phyloP scores from a whole-genome alignment of 2,797 vertebrate genomes.

The Dryobates pubescens region DNA sequence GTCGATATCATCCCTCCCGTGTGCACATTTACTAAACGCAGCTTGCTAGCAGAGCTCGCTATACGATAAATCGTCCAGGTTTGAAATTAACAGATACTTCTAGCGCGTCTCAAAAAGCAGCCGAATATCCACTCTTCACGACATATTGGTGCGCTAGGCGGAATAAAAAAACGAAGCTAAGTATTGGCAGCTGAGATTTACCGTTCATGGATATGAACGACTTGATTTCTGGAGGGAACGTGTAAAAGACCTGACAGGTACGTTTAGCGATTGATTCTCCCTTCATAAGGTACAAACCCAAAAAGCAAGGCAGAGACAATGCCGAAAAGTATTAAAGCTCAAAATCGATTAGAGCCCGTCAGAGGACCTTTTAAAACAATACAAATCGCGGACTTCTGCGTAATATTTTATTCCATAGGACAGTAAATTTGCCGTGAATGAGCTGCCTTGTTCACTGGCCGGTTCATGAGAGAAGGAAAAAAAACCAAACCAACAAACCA shows the following conservation, averaged over 20 bases:
- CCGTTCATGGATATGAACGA: neutral
- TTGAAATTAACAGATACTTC: neutral
- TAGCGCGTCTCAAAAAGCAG: neutral
- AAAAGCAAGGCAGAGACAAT: conserved; percentile 10
- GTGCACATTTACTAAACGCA: neutral
- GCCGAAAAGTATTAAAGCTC: conserved; percentile 10
- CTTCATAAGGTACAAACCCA: conserved; percentile 32
- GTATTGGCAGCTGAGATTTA: neutral
- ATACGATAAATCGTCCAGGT: neutral
- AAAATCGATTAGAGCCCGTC: conserved; percentile 8
- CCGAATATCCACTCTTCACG: neutral
- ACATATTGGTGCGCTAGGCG: neutral
- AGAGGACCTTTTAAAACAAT: conserved; percentile 19
- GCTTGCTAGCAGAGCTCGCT: conserved; percentile 1
- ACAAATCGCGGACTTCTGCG: neutral
- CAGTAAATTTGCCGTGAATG: conserved; percentile 17
- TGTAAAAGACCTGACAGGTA: conserved; percentile 1
- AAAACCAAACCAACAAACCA: neutral
- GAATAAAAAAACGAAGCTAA: neutral
- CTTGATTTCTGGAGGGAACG: neutral
- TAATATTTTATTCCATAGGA: conserved; percentile 34
- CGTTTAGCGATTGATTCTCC: conserved; percentile 36
- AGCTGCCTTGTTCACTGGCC: neutral
- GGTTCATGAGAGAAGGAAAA: neutral
- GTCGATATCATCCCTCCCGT: neutral